Evolutionary conservation across 1,140 invertebrate species (phyloP).

Genomic region (Helicoverpa armigera): DNA sequence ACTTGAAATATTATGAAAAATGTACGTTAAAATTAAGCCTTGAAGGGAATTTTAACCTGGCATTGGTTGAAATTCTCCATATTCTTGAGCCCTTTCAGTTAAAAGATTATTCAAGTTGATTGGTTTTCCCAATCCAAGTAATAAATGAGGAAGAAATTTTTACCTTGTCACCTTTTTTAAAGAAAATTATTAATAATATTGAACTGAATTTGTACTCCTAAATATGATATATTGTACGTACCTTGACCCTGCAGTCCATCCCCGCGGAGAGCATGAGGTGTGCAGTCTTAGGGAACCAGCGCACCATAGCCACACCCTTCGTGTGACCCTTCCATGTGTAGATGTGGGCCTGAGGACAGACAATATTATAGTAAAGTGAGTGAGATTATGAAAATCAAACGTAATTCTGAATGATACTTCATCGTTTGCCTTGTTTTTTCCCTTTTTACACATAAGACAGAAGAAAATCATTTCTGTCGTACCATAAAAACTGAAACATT

Average conservation of each 20-base stretch:
- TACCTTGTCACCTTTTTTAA: no score
- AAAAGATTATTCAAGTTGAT: no score
- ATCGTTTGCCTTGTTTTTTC: no score
- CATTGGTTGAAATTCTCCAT: no score
- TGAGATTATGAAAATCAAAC: background rate
- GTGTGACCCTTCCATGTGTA: slow-evolving; percentile 99
- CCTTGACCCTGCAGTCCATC: slow-evolving; percentile 99
- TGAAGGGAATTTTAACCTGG: no score
- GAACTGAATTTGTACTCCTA: no score
- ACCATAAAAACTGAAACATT: background rate
- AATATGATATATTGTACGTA: slow-evolving; percentile 76
- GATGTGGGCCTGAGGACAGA: slow-evolving; percentile 90
- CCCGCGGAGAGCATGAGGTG: slow-evolving; percentile 98
- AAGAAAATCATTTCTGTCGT: background rate
- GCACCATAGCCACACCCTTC: slow-evolving; percentile 98
- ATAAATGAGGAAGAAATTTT: no score
- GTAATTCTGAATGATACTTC: no score
- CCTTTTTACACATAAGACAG: background rate
- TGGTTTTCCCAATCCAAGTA: no score
- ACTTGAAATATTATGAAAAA: background rate
- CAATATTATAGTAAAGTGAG: background rate
- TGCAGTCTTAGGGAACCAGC: slow-evolving; percentile 98
- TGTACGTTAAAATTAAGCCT: no score
- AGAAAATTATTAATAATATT: no score
- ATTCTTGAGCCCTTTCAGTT: no score